Evolutionary conservation across 2,888 invertebrate genomes (phyloP).

Genomic region (Dascillus cervinus): DNA sequence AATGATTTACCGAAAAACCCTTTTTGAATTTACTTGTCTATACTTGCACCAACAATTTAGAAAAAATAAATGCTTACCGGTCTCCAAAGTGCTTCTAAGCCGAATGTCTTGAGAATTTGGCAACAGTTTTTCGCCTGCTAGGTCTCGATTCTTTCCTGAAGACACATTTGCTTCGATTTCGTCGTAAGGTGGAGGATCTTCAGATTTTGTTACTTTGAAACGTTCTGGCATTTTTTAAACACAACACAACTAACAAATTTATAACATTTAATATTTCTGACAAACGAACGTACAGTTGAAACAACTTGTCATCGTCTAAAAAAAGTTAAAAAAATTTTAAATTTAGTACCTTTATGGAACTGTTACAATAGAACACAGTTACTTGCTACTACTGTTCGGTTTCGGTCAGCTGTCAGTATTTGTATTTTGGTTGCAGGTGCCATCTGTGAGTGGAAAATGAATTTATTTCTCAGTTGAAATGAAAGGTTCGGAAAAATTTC

Average conservation of each 20-base stretch:
- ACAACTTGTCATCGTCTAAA: not conserved
- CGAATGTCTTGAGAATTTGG: slow-evolving; percentile 17
- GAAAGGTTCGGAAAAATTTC: too few relatives aligned
- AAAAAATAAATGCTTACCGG: slow-evolving; percentile 17
- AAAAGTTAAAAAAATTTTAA: not conserved
- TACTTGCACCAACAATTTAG: slow-evolving; percentile 3
- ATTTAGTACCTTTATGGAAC: too few relatives aligned
- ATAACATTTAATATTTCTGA: slow-evolving; percentile 1
- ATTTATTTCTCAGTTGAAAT: too few relatives aligned
- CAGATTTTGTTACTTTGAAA: slow-evolving; percentile 27
- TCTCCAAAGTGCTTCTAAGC: slow-evolving; percentile 12
- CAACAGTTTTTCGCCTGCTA: slow-evolving; percentile 21
- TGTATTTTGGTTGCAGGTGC: too few relatives aligned
- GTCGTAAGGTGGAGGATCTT: slow-evolving; percentile 10
- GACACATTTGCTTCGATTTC: slow-evolving; percentile 4
- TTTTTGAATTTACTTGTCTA: not conserved
- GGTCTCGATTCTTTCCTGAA: slow-evolving; percentile 9
- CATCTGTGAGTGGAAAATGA: too few relatives aligned
- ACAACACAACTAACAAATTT: too few relatives aligned
- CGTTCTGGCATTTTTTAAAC: slow-evolving; percentile 22
- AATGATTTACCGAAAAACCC: not conserved
- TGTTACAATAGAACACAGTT: too few relatives aligned
- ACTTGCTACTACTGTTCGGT: too few relatives aligned
- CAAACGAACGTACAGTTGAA: slow-evolving; percentile 1
- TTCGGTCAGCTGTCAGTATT: too few relatives aligned